Base-by-base conservation (phyloP, 2,888 invertebrate species). In the Tromatobia lineatoria region DNA sequence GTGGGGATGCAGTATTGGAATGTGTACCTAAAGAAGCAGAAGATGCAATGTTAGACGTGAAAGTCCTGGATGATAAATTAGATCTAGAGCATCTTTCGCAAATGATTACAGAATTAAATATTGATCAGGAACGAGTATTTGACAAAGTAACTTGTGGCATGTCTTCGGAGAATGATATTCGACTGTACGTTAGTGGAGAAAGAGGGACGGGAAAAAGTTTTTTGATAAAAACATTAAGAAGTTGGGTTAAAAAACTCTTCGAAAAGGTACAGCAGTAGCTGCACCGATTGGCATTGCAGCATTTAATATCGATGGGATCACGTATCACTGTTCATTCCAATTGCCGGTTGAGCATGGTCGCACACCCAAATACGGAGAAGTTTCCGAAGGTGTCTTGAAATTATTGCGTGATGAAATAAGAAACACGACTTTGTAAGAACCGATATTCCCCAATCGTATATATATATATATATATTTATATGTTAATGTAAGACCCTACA, bases 281-380 rank as follows among this genome's bases (percentile, higher is more conserved):
- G 91, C 90, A 1, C 89, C 89, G 8, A 91, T 91, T 59, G 91
- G 90, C 64, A 90, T 92, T 25, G 90, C 91, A 59, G 91, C 91
- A 50, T 91, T 90, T 64, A 91, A 90, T 82, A 88, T 92, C 8
- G 87, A 90, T 73, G 91, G 90, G 69, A 83, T 92, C 47, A 92
- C 91, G 59, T 81, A 91, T 38, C 90, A 92, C 70, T 88, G 89
- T 74, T 75, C 90, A 42, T 86, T 91, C 67, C 90, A 91, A 64
- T 86, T 92, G 80, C 91, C 88, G 3, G 87, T 86, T 52, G 90
- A 92, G 73, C 90, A 91, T 75, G 88, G 88, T 34, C 66, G 85
- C 45, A 88, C 88, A 7, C 85, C 89, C 0, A 88, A 90, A 64
- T 91, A 90, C 85, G 82, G 69, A 69, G 76, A 82, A 29, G 78